Conservation (phyloP, 2,113 vertebrate genomes). For the Lampris incognitus region DNA sequence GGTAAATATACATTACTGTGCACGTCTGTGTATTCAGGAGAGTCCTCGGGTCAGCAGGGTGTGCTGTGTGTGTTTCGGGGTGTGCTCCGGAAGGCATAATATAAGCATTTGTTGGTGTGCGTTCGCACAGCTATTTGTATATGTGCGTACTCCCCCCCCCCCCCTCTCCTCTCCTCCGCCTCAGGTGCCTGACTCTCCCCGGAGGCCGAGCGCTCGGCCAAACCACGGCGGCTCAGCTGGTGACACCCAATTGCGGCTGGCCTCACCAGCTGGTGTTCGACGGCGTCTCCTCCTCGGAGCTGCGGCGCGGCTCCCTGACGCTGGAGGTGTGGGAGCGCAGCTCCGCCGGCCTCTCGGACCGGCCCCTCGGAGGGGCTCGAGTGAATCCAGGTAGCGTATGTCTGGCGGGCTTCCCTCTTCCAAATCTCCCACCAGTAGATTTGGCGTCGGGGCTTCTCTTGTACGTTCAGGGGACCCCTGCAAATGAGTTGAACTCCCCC, state of each 20-base stretch:
- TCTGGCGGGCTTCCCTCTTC: neutral
- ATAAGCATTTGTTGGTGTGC: constrained; percentile 39
- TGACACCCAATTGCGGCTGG: constrained; percentile 76
- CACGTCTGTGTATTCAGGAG: constrained; percentile 17
- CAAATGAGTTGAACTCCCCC: neutral
- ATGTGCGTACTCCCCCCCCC: constrained; percentile 7
- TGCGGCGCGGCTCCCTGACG: constrained; percentile 74
- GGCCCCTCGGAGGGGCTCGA: constrained; percentile 69
- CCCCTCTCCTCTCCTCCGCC: neutral
- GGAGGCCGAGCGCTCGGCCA: constrained; percentile 61
- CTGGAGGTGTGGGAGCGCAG: constrained; percentile 80
- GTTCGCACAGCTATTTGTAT: constrained; percentile 40
- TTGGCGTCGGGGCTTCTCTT: neutral
- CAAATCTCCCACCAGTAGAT: neutral
- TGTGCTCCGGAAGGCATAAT: constrained; percentile 32
- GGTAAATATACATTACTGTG: constrained; percentile 72
- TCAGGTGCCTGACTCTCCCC: constrained; percentile 79
- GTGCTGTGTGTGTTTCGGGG: constrained; percentile 56
- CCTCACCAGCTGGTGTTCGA: constrained; percentile 81
- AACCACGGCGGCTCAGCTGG: constrained; percentile 76
- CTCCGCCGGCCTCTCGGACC: constrained; percentile 62
- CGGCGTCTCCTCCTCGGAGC: constrained; percentile 62
- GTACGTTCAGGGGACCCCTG: neutral
- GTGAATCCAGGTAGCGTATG: constrained; percentile 69
- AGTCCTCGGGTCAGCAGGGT: constrained; percentile 24